phyloP scores from a whole-genome alignment of 2,113 vertebrate species.

The Panthera tigris region DNA sequence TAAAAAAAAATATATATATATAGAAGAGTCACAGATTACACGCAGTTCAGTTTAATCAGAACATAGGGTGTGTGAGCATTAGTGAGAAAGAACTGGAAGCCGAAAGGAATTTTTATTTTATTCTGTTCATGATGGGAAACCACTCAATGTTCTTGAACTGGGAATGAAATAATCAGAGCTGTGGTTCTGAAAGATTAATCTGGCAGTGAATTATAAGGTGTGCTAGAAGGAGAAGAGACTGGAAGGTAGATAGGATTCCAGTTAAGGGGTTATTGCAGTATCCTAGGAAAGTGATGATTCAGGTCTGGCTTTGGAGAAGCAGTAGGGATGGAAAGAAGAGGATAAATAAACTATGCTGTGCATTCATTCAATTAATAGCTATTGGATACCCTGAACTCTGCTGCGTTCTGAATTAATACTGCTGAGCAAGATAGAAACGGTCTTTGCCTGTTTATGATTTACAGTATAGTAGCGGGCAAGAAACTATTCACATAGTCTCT shows the following conservation, averaged over 20 bases:
- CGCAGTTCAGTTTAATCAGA: background rate
- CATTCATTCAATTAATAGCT: background rate
- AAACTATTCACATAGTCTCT: background rate
- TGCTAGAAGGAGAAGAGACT: background rate
- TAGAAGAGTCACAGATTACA: background rate
- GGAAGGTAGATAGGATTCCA: background rate
- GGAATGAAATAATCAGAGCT: constrained; percentile 11
- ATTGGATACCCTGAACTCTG: background rate
- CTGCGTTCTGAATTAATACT: background rate
- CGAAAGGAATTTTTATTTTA: constrained; percentile 10
- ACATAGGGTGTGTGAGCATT: background rate
- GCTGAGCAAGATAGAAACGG: background rate
- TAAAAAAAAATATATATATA: background rate
- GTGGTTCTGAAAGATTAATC: background rate
- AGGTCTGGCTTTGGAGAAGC: background rate
- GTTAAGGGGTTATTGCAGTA: background rate
- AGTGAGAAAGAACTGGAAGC: background rate
- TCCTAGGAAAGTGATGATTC: background rate
- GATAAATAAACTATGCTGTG: background rate
- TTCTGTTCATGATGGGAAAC: background rate
- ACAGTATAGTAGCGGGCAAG: background rate
- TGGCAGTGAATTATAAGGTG: background rate
- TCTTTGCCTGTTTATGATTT: background rate
- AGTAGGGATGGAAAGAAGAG: background rate
- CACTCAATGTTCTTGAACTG: background rate